Evolutionary conservation across 1,140 invertebrate genomes (phyloP).

Genomic region (Heliconius himera): DNA sequence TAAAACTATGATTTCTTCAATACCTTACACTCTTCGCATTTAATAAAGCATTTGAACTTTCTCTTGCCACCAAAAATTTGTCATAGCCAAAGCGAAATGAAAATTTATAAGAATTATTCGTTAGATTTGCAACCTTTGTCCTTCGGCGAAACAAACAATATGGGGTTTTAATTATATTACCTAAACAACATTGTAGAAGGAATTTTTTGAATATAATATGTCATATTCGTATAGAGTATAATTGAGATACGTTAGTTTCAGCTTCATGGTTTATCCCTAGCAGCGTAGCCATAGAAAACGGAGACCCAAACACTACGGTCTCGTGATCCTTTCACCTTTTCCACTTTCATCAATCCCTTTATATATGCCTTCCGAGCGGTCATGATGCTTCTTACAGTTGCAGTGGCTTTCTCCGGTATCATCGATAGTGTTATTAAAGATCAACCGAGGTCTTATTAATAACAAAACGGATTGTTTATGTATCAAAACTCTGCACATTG

Average conservation of each 20-base stretch:
- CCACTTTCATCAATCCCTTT: too few species aligned
- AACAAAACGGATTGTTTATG: too few species aligned
- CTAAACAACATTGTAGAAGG: neutral
- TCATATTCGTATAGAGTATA: neutral
- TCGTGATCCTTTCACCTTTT: too few species aligned
- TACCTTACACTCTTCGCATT: neutral
- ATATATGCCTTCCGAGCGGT: too few species aligned
- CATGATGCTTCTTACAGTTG: too few species aligned
- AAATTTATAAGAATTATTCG: neutral
- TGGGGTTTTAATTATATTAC: constrained; percentile 13
- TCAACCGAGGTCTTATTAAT: too few species aligned
- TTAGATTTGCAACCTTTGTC: neutral
- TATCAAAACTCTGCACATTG: too few species aligned
- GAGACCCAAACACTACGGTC: too few species aligned
- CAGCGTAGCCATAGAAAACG: too few species aligned
- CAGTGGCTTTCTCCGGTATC: too few species aligned
- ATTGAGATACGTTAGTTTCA: neutral
- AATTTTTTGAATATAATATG: neutral
- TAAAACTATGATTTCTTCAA: neutral
- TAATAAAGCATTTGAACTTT: neutral
- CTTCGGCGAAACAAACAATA: constrained; percentile 4
- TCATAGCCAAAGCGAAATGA: neutral
- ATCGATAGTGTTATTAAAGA: too few species aligned
- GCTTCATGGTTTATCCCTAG: too few species aligned
- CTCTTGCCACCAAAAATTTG: neutral